Evolutionary conservation across 1,140 invertebrate species (phyloP).

Genomic region (Bombus superbus): DNA sequence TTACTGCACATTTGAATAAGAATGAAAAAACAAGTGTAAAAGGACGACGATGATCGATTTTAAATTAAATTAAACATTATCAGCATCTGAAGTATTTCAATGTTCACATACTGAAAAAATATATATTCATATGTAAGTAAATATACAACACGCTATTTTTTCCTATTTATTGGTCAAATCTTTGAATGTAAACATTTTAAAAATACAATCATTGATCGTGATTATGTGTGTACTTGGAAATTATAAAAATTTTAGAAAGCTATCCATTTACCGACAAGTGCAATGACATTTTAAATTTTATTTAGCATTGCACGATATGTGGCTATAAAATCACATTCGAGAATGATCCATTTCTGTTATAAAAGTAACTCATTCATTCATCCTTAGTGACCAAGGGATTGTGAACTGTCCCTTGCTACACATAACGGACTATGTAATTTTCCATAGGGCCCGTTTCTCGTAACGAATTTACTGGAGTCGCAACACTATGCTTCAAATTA

Average conservation of each 20-base stretch:
- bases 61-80: neutral
- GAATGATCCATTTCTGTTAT: neutral
- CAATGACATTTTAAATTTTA: neutral
- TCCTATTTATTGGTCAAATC: neutral
- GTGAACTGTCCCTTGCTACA: slow-evolving; percentile 17
- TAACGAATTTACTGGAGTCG: slow-evolving; percentile 20
- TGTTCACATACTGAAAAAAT: neutral
- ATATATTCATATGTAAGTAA: neutral
- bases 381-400: slow-evolving; percentile 33
- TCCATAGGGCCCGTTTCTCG: slow-evolving; percentile 50
- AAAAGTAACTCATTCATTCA: slow-evolving; percentile 5
- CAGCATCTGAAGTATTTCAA: neutral
- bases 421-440: slow-evolving; percentile 62
- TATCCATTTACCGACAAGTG: neutral
- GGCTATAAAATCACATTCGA: neutral
- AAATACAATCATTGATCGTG: neutral
- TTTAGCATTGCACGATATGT: neutral
- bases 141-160: neutral
- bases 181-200: neutral
- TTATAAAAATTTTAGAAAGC: neutral
- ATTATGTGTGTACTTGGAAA: neutral
- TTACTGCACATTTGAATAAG: neutral
- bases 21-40: neutral
- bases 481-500: neutral
- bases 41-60: neutral